Evolutionary conservation across 2,797 vertebrate genomes (phyloP), one percentile per base, ranked within the genome.

Genomic region (Hydrophis major): DNA sequence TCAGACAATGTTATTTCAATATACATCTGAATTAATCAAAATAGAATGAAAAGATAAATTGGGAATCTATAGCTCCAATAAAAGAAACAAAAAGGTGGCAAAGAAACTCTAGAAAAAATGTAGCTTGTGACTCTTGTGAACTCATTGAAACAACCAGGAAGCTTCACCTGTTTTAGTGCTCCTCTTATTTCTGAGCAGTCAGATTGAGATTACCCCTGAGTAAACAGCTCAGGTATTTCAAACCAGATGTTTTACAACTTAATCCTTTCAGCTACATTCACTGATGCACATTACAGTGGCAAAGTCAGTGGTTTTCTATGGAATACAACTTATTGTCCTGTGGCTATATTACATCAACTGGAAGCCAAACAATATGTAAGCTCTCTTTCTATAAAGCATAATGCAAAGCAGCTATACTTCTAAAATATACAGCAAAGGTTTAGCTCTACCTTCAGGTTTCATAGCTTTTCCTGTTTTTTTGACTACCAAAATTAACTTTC

Each of bases 391-490:
- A 86, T 92, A 94, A 93, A 93, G 28, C 50, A 78, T 89, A 94
- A 92, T 60, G 92, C 88, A 59, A 53, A 94, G 91, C 91, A 93
- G 60, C 74, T 42, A 94, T 42, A 3, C 25, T 93, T 92, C 91
- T 92, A 94, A 89, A 97, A 86, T 69, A 87, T 3, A 20, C 78
- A 66, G 91, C 83, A 92, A 55, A 93, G 91, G 87, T 93, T 92
- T 93, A 93, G 90, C 93, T 92, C 92, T 56, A 87, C 87, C 37
- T 90, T 14, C 83, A 90, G 63, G 93, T 94, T 96, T 95, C 92
- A 93, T 87, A 42, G 89, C 60, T 93, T 91, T 95, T 92, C 93
- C 92, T 94, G 89, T 92, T 90, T 95, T 95, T 88, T 88, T 87
- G 92, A 93, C 53, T 91, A 47, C 90, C 89, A 27, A 86, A 95